Evolutionary conservation across 53 echinoderm and acorn worm genomes (phyloP).

Genomic region (Holothuria leucospilota): DNA sequence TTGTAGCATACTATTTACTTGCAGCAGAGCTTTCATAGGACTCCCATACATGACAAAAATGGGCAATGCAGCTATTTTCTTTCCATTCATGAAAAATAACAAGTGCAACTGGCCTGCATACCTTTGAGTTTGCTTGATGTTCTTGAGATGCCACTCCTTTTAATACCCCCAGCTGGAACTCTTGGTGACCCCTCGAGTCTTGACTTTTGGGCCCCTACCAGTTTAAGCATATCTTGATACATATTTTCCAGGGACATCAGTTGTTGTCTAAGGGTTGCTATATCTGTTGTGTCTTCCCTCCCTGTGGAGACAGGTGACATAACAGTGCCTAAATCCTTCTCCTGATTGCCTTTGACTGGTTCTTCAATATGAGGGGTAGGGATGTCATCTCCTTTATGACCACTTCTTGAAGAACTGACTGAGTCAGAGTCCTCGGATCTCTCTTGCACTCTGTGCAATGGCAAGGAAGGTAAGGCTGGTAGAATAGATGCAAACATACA

Average conservation of each 20-base stretch:
- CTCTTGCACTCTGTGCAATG: constrained; percentile 69
- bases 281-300: constrained; percentile 67
- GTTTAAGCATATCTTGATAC: constrained; percentile 88
- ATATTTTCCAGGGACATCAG: constrained; percentile 86
- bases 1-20: no score
- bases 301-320: background rate
- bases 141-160: constrained; percentile 3
- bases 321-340: background rate
- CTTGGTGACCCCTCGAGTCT: background rate
- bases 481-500: background rate
- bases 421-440: constrained; percentile 77
- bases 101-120: background rate
- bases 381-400: background rate
- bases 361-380: constrained; percentile 31
- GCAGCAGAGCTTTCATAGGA: no score
- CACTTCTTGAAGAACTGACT: constrained; percentile 43
- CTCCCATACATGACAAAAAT: no score
- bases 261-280: constrained; percentile 80
- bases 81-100: no score
- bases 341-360: background rate
- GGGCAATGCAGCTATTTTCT: no score
- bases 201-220: constrained; percentile 33
- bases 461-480: constrained; percentile 62
- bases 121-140: constrained; percentile 30
- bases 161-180: background rate